phyloP scores from a whole-genome alignment of 2,888 invertebrate genomes.

The Lamellibrachia satsuma region DNA sequence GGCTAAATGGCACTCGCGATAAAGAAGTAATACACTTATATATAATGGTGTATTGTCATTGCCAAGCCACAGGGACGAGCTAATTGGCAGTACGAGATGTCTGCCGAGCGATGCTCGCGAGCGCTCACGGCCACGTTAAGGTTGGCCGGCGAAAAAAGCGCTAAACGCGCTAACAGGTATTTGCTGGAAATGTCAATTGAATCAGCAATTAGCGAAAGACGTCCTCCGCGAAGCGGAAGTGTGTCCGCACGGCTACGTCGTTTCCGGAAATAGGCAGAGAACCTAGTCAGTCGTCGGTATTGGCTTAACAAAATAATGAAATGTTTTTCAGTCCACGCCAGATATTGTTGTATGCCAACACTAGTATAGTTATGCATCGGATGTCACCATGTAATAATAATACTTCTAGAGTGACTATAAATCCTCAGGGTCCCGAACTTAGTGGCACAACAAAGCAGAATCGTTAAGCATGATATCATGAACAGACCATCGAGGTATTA shows the following conservation, averaged over 20 bases:
- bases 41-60: not conserved
- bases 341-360: not conserved
- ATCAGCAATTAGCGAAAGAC: not conserved
- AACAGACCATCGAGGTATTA: too few species aligned
- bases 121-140: not conserved
- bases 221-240: not conserved
- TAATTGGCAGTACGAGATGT: not conserved
- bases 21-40: not conserved
- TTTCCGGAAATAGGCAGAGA: not conserved
- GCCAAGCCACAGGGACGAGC: not conserved
- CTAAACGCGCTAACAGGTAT: conserved; percentile 11
- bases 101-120: not conserved
- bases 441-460: too few species aligned
- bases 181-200: not conserved
- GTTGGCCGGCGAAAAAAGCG: not conserved
- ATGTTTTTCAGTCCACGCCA: not conserved
- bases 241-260: not conserved
- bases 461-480: too few species aligned
- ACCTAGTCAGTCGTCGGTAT: too few species aligned
- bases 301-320: too few species aligned
- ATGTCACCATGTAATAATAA: too few species aligned
- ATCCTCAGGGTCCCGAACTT: too few species aligned
- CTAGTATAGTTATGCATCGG: not conserved
- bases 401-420: too few species aligned
- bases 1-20: not conserved